These are phyloP conservation scores for Scotopteryx bipunctaria DNA, from an alignment of 2,888 invertebrate species.

Conservation along the genomic window DNA sequence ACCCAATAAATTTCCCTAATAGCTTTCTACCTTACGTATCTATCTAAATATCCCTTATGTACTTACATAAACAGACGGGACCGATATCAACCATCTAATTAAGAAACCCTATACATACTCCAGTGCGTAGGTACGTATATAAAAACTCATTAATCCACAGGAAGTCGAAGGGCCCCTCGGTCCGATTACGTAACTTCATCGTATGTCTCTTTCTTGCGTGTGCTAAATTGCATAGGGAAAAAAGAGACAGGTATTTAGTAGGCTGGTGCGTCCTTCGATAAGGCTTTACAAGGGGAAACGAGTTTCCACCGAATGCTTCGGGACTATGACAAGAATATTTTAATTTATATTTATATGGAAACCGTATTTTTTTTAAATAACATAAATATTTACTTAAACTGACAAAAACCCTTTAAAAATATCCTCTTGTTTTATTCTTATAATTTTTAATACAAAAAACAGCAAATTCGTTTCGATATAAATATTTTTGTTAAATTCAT, in stretches of 20 bases:
- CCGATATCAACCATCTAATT: constrained; percentile 54
- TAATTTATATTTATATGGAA: constrained; percentile 26
- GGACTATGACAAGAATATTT: constrained; percentile 51
- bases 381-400: neutral
- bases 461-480: no score
- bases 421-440: neutral
- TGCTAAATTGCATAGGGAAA: constrained; percentile 41
- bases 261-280: constrained; percentile 65
- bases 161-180: constrained; percentile 52
- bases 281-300: constrained; percentile 74
- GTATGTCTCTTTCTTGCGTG: constrained; percentile 52
- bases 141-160: constrained; percentile 57
- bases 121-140: constrained; percentile 48
- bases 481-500: no score
- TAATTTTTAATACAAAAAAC: no score
- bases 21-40: constrained; percentile 38
- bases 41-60: constrained; percentile 38
- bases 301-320: constrained; percentile 74
- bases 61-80: constrained; percentile 36
- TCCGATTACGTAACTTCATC: constrained; percentile 47
- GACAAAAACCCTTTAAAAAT: neutral
- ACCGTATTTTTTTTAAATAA: neutral
- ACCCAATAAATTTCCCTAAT: constrained; percentile 39
- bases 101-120: constrained; percentile 54
- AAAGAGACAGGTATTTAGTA: constrained; percentile 69